phyloP scores from a whole-genome alignment of 2,113 vertebrate species.

The Stercorarius parasiticus region DNA sequence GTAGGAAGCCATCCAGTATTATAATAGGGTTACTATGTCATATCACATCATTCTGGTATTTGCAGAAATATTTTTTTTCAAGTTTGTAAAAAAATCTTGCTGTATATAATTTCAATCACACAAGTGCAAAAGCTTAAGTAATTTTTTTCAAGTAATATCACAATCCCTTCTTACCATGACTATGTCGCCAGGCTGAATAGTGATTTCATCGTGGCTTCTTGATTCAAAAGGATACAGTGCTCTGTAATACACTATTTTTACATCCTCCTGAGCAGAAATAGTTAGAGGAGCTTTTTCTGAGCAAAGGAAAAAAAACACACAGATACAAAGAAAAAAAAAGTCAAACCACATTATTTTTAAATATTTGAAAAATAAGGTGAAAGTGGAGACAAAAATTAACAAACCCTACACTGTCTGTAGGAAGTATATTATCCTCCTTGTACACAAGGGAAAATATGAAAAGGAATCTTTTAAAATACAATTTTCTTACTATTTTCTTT shows the following conservation, averaged over 20 bases:
- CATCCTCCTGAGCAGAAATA: conserved; percentile 84
- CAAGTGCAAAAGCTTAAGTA: background rate
- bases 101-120: background rate
- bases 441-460: background rate
- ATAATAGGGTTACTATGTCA: background rate
- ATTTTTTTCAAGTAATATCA: background rate
- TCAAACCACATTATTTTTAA: background rate
- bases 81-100: background rate
- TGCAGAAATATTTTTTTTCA: background rate
- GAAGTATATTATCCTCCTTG: background rate
- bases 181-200: conserved; percentile 92
- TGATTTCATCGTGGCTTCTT: conserved; percentile 96
- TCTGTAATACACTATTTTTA: conserved; percentile 95
- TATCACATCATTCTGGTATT: background rate
- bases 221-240: conserved; percentile 96
- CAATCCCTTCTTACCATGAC: conserved; percentile 86
- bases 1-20: background rate
- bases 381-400: background rate
- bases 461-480: background rate
- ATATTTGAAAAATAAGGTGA: background rate
- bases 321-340: background rate
- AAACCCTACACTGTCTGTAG: background rate
- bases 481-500: background rate
- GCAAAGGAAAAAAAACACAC: background rate
- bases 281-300: conserved; percentile 83